A percentile compares a stretch with the other conserved stretches of the same genome.
Evolutionary conservation across 2,113 vertebrate genomes (phyloP).

Genomic region (Ondatra zibethicus): DNA sequence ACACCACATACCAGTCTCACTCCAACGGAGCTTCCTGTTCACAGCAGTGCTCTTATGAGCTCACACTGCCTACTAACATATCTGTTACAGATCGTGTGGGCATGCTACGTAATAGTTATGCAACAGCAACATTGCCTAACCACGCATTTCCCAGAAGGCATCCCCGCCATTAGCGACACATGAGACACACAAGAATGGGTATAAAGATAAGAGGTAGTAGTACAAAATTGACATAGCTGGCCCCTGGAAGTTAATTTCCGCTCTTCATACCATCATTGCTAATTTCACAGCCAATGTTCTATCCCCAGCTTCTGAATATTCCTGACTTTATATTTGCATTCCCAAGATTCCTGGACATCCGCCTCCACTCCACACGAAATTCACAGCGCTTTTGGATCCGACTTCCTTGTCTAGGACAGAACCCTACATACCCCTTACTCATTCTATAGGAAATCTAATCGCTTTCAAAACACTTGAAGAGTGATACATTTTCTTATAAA

Average conservation of each 20-base stretch:
- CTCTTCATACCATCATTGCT: neutral
- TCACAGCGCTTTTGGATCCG: neutral
- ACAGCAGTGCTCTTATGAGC: too few relatives aligned
- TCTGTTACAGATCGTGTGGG: neutral
- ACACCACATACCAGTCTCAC: neutral
- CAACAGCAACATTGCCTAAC: neutral
- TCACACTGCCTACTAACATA: neutral
- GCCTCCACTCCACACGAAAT: neutral
- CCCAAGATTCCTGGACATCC: neutral
- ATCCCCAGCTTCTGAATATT: neutral
- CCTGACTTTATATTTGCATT: neutral
- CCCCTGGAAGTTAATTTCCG: neutral
- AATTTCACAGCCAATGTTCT: neutral
- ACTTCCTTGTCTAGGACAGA: neutral
- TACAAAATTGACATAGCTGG: too few relatives aligned
- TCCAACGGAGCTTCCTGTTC: too few relatives aligned
- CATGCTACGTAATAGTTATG: neutral
- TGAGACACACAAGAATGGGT: neutral
- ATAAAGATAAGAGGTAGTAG: neutral
- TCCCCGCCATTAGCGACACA: neutral
- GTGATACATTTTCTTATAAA: neutral
- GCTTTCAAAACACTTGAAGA: slow-evolving; percentile 15
- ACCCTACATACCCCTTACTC: neutral
- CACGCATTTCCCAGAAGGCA: neutral
- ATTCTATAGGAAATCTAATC: neutral